A percentile compares a stretch with the other conserved stretches of the same genome.
Conservation (phyloP, 1,140 invertebrate species). For the Pogonus chalceus region DNA sequence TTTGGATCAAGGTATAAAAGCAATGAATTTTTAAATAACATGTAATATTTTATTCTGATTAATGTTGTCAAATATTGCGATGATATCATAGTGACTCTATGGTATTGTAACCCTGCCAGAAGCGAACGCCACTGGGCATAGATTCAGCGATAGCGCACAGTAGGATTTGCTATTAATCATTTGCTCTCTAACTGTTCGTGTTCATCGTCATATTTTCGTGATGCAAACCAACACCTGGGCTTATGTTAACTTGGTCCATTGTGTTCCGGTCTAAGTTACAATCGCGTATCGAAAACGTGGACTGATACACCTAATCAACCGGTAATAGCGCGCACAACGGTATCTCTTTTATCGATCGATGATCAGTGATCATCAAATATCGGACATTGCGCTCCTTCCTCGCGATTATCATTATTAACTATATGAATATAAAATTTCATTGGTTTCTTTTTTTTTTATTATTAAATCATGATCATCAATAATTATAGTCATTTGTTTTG, state of each 20-base stretch:
- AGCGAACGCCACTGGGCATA: neutral
- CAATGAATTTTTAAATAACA: too few species aligned
- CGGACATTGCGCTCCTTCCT: neutral
- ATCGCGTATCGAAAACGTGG: neutral
- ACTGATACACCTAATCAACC: neutral
- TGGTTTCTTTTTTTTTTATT: too few species aligned
- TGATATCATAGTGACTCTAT: too few species aligned
- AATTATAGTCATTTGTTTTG: too few species aligned
- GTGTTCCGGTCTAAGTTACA: neutral
- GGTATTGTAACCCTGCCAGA: neutral
- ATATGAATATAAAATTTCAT: too few species aligned
- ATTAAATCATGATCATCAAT: too few species aligned
- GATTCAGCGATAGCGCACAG: neutral
- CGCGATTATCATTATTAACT: too few species aligned
- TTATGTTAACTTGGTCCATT: too few species aligned
- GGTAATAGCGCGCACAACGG: neutral
- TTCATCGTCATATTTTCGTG: neutral
- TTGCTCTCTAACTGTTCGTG: neutral
- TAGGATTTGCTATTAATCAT: slow-evolving; percentile 5
- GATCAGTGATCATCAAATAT: too few species aligned
- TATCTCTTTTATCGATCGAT: neutral
- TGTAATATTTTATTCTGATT: too few species aligned
- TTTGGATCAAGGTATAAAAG: too few species aligned
- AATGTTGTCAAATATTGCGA: too few species aligned
- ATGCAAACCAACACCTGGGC: neutral